Conservation (phyloP, 2,113 vertebrate species). For the Eidolon helvum region DNA sequence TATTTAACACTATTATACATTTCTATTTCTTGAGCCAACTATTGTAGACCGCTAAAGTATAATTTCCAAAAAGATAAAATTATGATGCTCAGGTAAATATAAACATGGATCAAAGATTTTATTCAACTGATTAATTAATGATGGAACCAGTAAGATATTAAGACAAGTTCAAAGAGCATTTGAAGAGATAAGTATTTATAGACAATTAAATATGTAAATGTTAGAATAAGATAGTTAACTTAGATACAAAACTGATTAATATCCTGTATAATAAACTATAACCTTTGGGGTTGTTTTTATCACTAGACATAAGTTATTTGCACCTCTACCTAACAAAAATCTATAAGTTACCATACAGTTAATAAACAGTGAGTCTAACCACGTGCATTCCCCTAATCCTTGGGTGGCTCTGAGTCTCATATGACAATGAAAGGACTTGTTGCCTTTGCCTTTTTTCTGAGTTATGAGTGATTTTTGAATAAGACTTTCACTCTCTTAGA, state of each 20-base stretch:
- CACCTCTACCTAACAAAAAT: neutral
- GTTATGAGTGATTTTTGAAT: neutral
- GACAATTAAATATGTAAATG: neutral
- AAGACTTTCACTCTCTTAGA: neutral
- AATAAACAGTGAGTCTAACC: neutral
- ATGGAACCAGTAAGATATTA: neutral
- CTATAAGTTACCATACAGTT: neutral
- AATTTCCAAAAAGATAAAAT: constrained; percentile 9
- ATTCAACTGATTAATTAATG: neutral
- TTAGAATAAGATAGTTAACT: neutral
- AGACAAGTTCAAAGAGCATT: neutral
- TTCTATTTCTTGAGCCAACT: constrained; percentile 6
- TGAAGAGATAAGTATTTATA: neutral
- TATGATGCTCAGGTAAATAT: neutral
- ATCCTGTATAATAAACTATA: neutral
- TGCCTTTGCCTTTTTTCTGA: neutral
- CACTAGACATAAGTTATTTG: neutral
- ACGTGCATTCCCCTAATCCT: neutral
- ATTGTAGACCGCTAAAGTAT: neutral
- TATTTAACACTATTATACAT: neutral
- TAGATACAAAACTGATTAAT: neutral
- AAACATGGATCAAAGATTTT: neutral
- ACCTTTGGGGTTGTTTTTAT: neutral
- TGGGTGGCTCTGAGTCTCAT: neutral
- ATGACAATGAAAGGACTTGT: neutral